Evolutionary conservation across 30 jellyfish, hydroid and myxozoan genomes (phyloP), one percentile per base, ranked within the genome.

Genomic region (Rhopilema esculentum): DNA sequence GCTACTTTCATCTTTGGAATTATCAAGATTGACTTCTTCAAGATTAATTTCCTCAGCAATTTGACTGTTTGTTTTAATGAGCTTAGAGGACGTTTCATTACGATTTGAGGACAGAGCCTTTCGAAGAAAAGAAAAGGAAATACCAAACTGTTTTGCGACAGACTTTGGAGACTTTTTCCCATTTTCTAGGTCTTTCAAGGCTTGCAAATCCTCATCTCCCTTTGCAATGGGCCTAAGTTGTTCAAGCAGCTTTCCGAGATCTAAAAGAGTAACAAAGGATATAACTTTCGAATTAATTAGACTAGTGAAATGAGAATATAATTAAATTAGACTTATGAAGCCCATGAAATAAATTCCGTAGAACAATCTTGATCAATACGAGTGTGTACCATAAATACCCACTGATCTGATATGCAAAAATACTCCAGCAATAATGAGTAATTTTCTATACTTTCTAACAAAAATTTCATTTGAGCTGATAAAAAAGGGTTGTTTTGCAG

Each of bases 101-200:
- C 79, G 33, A 30, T 17, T 68, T 40, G 33, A 8, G 33, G 79
- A 40, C 57, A 40, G 57, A 12, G 57, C 6, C 40, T 16, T 21
- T 26, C 23, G 33, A 16, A 16, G 49, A 30, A 68, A 68, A 30
- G 80, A 1, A 74, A 48, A 84, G 9, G 92, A 70, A 29, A 84
- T 63, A 16, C 87, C 92, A 32, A 84, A 74, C 9, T 62, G 81
- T 48, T 74, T 28, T 29, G 92, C 92, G 25, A 75, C 92, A 29
- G 33, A 53, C 33, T 62, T 84, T 16, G 85, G 85, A 9, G 86
- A 23, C 32, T 70, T 57, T 21, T 51, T 73, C 24, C 92, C 92
- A 23, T 32, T 26, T 22, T 84, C 85, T 0, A 84, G 69, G 0
- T 53, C 49, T 61, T 62, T 51, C 72, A 84, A 18, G 1, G 52